Base-by-base conservation (phyloP, 2,797 vertebrate species). In the Smutsia gigantea region DNA sequence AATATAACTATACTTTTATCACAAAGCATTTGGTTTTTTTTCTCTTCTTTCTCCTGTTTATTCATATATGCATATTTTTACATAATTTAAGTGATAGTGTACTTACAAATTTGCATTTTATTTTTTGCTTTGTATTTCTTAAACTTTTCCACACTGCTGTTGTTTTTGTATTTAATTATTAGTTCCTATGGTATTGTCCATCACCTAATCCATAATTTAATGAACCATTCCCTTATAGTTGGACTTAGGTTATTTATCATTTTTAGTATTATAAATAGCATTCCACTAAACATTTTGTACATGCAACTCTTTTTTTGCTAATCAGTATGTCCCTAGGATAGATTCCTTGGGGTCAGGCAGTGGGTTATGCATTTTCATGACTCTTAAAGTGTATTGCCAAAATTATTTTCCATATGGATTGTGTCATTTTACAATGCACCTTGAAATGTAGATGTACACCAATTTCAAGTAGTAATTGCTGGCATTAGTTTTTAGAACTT, bases 331-430 rank as follows among this genome's bases (percentile, higher is more conserved):
- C 49, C 34, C 39, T 74, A 82, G 39, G 55, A 53, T 74, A 92
- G 75, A 51, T 68, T 77, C 23, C 19, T 7, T 83, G 61, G 25
- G 25, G 19, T 83, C 5, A n/a, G 55, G 49, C 57, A 74, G 25
- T 88, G 42, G 8, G 57, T 77, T 71, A 4, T 7, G 37, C 37
- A 82, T 88, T 93, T 83, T 93, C 85, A 84, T 95, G 69, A 31
- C 15, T 83, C 34, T 63, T 69, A 46, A 93, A 92, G 39, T 88
- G 4, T 69, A 61, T 83, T 69, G 17, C 29, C 53, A 61, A 84
- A 53, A 71, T 69, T 92, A 88, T 83, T 77, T 95, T 92, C 21
- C 34, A 61, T 72, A 69, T 88, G 69, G n/a, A 66, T 95, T 34
- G 34, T 75, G n/a, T 82, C 42, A 92, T n/a, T 81, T 42, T 87